Percentiles rank a stretch among this genome's conserved stretches.
Conservation (phyloP, 2,797 vertebrate species). For the Bryconaethiops microstoma region DNA sequence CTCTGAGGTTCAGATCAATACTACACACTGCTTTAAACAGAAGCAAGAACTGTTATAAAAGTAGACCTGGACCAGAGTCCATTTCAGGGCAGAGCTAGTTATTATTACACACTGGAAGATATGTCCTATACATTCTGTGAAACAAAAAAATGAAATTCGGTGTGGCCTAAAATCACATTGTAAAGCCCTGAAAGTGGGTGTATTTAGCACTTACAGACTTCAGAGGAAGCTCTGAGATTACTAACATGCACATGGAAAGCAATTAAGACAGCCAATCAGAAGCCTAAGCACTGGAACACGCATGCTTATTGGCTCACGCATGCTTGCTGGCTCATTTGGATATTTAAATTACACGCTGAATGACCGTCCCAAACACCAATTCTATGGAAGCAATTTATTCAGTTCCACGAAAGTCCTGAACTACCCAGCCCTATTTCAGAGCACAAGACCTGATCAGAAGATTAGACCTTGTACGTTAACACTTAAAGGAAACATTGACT, state of each 20-base stretch:
- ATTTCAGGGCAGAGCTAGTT: too few species aligned
- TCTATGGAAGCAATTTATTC: not conserved
- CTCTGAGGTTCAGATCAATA: not conserved
- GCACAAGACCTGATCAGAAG: not conserved
- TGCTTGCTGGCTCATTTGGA: not conserved
- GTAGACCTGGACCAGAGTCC: not conserved
- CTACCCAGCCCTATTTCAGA: not conserved
- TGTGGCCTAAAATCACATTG: too few species aligned
- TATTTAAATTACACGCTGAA: too few species aligned
- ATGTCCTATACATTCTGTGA: too few species aligned
- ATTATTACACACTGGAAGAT: too few species aligned
- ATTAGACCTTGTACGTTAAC: not conserved
- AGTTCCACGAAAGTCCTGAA: not conserved
- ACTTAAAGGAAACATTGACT: constrained; percentile 1
- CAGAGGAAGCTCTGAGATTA: not conserved
- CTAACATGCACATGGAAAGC: not conserved
- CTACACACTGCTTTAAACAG: not conserved
- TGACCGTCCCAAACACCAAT: too few species aligned
- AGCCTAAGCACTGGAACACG: not conserved
- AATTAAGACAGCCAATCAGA: not conserved
- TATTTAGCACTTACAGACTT: too few species aligned
- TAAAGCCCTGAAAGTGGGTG: too few species aligned
- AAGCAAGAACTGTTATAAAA: not conserved
- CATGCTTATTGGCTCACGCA: not conserved
- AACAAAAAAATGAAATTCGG: too few species aligned